Conservation (phyloP, 1,140 invertebrate species). For the Camponotus vicinus region DNA sequence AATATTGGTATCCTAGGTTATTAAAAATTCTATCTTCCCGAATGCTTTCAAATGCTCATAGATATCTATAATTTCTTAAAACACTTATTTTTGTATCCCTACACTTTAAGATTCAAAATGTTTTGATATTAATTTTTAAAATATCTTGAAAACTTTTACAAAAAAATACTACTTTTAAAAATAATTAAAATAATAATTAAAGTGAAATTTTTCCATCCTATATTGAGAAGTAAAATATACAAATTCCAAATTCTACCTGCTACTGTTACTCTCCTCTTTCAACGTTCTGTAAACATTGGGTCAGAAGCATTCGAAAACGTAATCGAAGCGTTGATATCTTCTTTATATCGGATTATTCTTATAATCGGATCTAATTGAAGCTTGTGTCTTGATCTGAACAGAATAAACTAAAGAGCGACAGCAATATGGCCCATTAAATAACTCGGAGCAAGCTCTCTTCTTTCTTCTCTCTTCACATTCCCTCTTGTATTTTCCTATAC, state of each 20-base stretch:
- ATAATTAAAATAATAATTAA: conserved; percentile 34
- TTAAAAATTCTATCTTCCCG: background rate
- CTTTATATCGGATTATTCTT: background rate
- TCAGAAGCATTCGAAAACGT: conserved; percentile 46
- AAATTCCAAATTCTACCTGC: conserved; percentile 44
- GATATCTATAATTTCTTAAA: conserved; percentile 10
- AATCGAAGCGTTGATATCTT: conserved; percentile 3
- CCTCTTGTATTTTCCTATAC: background rate
- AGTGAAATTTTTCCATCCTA: conserved; percentile 20
- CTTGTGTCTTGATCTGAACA: conserved; percentile 26
- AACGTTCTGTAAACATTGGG: conserved; percentile 41
- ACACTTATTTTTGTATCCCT: conserved; percentile 5
- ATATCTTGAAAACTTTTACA: background rate
- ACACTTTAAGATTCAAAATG: conserved; percentile 8
- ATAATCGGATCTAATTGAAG: conserved; percentile 30
- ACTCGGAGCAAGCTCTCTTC: conserved; percentile 43
- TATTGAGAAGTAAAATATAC: conserved; percentile 18
- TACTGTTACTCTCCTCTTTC: conserved; percentile 50
- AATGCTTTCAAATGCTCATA: background rate
- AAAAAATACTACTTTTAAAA: conserved; percentile 26
- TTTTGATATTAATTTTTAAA: conserved; percentile 25
- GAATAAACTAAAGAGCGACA: conserved; percentile 31
- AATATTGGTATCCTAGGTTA: background rate
- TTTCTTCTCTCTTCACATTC: conserved; percentile 9
- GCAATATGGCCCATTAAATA: conserved; percentile 53